Percentiles rank a stretch among this genome's conserved stretches.
These are phyloP conservation scores for Lepidochrysops patricia DNA, from an alignment of 2,888 invertebrate genomes.

Conservation along the genomic window DNA sequence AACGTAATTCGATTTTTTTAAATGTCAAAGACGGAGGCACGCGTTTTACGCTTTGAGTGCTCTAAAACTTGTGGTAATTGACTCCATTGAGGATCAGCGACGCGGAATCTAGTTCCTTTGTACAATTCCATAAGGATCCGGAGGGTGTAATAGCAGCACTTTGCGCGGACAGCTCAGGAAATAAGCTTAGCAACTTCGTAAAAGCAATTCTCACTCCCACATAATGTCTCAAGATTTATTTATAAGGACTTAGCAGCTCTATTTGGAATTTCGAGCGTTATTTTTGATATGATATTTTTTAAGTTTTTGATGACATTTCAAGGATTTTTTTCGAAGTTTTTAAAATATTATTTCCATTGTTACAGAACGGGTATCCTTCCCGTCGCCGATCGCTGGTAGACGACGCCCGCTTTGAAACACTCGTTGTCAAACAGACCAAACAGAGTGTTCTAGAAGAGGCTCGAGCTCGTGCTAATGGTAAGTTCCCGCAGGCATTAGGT, in stretches of 20 bases:
- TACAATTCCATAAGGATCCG: slow-evolving; percentile 31
- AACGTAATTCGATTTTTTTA: neutral
- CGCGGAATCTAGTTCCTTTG: slow-evolving; percentile 62
- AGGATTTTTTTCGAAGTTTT: neutral
- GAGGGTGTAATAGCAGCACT: slow-evolving; percentile 64
- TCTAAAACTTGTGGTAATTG: slow-evolving; percentile 36
- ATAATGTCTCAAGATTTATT: slow-evolving; percentile 67
- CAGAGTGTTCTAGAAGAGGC: slow-evolving; percentile 94
- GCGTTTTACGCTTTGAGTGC: neutral
- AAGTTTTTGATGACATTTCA: neutral
- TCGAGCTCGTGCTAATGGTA: slow-evolving; percentile 90
- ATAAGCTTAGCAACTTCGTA: slow-evolving; percentile 73
- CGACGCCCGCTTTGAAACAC: slow-evolving; percentile 97
- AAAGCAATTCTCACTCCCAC: slow-evolving; percentile 69
- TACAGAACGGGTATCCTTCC: slow-evolving; percentile 97
- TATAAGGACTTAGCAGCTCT: slow-evolving; percentile 63
- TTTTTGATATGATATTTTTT: neutral
- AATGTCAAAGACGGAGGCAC: neutral
- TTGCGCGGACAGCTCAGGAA: slow-evolving; percentile 68
- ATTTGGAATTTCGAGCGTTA: slow-evolving; percentile 27
- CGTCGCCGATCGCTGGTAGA: slow-evolving; percentile 96
- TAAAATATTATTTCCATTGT: slow-evolving; percentile 34
- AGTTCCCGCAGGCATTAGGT: too few species aligned
- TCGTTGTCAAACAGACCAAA: slow-evolving; percentile 96
- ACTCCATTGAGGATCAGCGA: slow-evolving; percentile 49